These are phyloP conservation scores for Drosophila auraria DNA, from an alignment of 1,140 invertebrate genomes.

Conservation along the genomic window DNA sequence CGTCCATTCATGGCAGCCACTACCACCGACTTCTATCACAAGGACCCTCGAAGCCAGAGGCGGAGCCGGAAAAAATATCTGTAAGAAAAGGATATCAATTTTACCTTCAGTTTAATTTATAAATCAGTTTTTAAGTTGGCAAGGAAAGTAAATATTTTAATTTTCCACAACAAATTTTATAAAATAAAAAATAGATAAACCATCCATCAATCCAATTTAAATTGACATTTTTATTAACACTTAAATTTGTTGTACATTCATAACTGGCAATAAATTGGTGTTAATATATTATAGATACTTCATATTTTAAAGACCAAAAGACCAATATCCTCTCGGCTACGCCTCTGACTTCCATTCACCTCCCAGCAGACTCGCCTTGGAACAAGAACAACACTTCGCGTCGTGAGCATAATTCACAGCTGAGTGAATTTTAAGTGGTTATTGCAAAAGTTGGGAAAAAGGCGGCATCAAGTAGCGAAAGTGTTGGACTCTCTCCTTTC, in stretches of 20 bases:
- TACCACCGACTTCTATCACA: slow-evolving; percentile 16
- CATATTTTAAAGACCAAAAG: neutral
- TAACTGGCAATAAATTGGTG: no score
- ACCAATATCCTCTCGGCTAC: neutral
- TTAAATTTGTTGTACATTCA: no score
- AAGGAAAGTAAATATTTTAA: no score
- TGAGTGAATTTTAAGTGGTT: slow-evolving; percentile 84
- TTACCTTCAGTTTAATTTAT: neutral
- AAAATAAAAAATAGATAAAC: no score
- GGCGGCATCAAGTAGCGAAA: slow-evolving; percentile 69
- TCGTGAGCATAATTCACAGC: slow-evolving; percentile 81
- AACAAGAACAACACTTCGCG: slow-evolving; percentile 75
- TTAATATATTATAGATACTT: neutral
- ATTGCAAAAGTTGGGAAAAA: slow-evolving; percentile 78
- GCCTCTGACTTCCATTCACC: slow-evolving; percentile 6
- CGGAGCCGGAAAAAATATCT: neutral
- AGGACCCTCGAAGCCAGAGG: slow-evolving; percentile 16
- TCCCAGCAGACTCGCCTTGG: slow-evolving; percentile 20
- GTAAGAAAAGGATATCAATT: neutral
- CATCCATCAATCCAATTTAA: no score
- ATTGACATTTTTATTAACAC: no score
- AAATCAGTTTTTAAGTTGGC: neutral
- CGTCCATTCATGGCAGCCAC: slow-evolving; percentile 63
- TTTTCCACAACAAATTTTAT: no score
- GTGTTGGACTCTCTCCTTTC: slow-evolving; percentile 55